A percentile compares a stretch with the other conserved stretches of the same genome.
Evolutionary conservation across 2,888 invertebrate species (phyloP).

Genomic region (Helleia helle): DNA sequence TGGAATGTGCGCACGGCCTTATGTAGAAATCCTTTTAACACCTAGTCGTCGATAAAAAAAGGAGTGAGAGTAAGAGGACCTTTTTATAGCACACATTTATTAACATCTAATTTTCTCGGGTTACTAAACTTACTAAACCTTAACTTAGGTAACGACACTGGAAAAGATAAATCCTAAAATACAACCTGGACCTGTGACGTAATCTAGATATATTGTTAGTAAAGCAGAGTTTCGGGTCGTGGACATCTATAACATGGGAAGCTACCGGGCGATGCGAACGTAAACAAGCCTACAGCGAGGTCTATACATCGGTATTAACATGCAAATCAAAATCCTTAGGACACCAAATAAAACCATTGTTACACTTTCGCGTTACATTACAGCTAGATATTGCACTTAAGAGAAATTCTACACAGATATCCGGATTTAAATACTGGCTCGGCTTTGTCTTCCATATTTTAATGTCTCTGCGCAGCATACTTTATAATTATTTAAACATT

Average conservation of each 20-base stretch:
- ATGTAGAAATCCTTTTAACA: slow-evolving; percentile 37
- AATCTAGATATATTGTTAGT: slow-evolving; percentile 42
- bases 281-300: slow-evolving; percentile 30
- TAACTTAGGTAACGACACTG: slow-evolving; percentile 61
- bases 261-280: slow-evolving; percentile 53
- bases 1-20: slow-evolving; percentile 32
- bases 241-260: slow-evolving; percentile 48
- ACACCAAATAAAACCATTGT: slow-evolving; percentile 12
- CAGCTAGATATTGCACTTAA: slow-evolving; percentile 64
- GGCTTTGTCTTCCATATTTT: slow-evolving; percentile 51
- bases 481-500: slow-evolving; percentile 31
- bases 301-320: slow-evolving; percentile 5
- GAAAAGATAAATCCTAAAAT: slow-evolving; percentile 59
- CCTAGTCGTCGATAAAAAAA: slow-evolving; percentile 41
- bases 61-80: slow-evolving; percentile 39
- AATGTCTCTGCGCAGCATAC: slow-evolving; percentile 33
- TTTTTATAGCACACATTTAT: slow-evolving; percentile 61
- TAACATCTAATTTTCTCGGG: slow-evolving; percentile 54
- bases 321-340: slow-evolving; percentile 11
- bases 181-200: slow-evolving; percentile 70
- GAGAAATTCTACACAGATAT: slow-evolving; percentile 58
- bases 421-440: slow-evolving; percentile 71
- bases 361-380: slow-evolving; percentile 27
- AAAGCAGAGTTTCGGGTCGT: slow-evolving; percentile 44
- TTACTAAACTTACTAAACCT: slow-evolving; percentile 53